These are phyloP conservation scores for Acrobasis suavella DNA, from an alignment of 2,888 invertebrate species.

Conservation along the genomic window DNA sequence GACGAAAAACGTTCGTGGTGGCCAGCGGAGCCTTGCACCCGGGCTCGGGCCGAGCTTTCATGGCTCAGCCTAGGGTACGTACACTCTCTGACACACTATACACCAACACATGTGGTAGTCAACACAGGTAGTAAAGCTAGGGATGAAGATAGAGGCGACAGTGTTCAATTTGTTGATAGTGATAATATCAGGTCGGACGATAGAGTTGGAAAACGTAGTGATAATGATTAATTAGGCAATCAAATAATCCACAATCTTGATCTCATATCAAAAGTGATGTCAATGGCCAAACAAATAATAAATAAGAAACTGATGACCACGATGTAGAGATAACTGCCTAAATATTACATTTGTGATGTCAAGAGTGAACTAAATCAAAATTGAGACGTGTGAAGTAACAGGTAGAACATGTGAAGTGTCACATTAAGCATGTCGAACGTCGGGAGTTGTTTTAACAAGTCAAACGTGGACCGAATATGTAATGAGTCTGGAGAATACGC, in stretches of 20 bases:
- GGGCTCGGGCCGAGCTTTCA: conserved; percentile 89
- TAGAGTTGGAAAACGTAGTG: conserved; percentile 10
- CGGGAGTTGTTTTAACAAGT: conserved; percentile 67
- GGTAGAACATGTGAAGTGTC: conserved; percentile 39
- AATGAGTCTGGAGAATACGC: conserved; percentile 55
- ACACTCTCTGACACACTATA: conserved; percentile 44
- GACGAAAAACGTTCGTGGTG: conserved; percentile 79
- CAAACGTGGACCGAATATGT: conserved; percentile 62
- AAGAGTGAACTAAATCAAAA: conserved; percentile 44
- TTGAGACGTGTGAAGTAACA: conserved; percentile 43
- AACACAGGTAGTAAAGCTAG: conserved; percentile 40
- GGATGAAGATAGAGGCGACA: conserved; percentile 43
- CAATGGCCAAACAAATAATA: background rate
- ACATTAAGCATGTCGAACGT: conserved; percentile 55
- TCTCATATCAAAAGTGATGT: background rate
- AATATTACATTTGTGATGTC: conserved; percentile 18
- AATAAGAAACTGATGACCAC: background rate
- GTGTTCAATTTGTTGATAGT: conserved; percentile 39
- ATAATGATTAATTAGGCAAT: conserved; percentile 15
- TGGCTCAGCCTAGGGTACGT: conserved; percentile 96
- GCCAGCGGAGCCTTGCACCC: conserved; percentile 82
- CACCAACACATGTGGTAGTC: conserved; percentile 31
- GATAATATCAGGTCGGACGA: conserved; percentile 34
- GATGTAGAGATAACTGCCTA: conserved; percentile 37
- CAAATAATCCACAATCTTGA: conserved; percentile 1